These are phyloP conservation scores for Corythornis madagascariensis DNA, from an alignment of 2,113 vertebrate species.

Conservation along the genomic window DNA sequence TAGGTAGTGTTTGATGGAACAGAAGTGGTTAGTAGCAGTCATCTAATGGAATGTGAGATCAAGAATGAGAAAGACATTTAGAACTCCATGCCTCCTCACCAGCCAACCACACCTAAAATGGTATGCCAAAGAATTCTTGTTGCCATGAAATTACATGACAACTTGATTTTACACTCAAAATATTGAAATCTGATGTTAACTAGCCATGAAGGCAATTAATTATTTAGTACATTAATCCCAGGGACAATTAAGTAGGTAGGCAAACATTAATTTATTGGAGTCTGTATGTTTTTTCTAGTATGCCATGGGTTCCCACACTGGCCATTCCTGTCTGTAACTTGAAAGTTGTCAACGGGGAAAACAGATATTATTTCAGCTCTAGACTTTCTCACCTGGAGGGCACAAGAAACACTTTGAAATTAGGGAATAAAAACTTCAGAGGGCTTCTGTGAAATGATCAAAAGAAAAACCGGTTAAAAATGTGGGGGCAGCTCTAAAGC, in stretches of 20 bases:
- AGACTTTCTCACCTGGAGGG: constrained; percentile 35
- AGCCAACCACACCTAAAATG: background rate
- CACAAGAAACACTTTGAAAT: constrained; percentile 42
- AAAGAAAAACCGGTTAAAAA: constrained; percentile 33
- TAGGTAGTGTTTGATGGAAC: background rate
- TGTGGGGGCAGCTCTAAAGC: background rate
- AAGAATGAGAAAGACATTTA: background rate
- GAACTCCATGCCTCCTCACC: background rate
- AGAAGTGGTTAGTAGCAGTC: background rate
- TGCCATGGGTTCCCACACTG: background rate
- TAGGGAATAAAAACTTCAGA: constrained; percentile 40
- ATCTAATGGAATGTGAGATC: background rate
- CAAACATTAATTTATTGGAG: constrained; percentile 9
- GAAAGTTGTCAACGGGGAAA: constrained; percentile 9
- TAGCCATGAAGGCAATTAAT: constrained; percentile 33
- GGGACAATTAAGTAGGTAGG: constrained; percentile 1
- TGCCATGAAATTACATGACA: background rate
- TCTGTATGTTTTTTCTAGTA: background rate
- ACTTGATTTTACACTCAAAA: background rate
- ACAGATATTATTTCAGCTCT: background rate
- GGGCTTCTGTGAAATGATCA: background rate
- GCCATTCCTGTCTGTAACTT: constrained; percentile 7
- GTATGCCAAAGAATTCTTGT: background rate
- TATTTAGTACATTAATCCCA: constrained; percentile 2
- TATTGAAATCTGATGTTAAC: background rate